A percentile compares a stretch with the other conserved stretches of the same genome.
These are phyloP conservation scores for Leuciscus idus DNA, from an alignment of 2,113 vertebrate species.

Conservation along the genomic window DNA sequence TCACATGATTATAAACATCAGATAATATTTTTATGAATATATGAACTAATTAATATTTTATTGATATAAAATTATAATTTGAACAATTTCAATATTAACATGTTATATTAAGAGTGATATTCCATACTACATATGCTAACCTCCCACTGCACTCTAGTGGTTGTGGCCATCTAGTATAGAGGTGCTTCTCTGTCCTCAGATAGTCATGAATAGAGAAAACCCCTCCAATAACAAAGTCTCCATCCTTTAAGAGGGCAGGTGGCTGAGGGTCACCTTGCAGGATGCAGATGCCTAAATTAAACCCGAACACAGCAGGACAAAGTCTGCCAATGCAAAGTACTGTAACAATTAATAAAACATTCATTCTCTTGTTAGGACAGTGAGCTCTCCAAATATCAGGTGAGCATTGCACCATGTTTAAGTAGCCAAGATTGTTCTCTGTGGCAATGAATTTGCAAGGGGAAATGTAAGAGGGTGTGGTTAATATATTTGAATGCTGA, in stretches of 20 bases:
- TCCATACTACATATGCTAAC: conserved; percentile 53
- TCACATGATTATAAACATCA: neutral
- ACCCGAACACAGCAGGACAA: neutral
- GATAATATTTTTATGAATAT: neutral
- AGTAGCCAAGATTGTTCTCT: neutral
- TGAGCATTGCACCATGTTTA: neutral
- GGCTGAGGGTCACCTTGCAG: conserved; percentile 54
- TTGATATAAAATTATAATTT: no score
- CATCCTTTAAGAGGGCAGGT: conserved; percentile 64
- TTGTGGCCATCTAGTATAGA: conserved; percentile 65
- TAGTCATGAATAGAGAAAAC: conserved; percentile 69
- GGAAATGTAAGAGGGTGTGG: neutral
- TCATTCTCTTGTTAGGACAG: neutral
- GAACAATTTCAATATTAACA: no score
- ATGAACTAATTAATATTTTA: no score
- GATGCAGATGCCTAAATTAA: conserved; percentile 52
- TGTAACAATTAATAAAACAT: neutral
- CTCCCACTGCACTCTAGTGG: conserved; percentile 66
- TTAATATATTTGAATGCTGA: neutral
- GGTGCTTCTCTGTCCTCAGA: conserved; percentile 50
- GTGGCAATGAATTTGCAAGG: neutral
- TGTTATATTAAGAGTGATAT: neutral
- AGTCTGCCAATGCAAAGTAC: conserved; percentile 6
- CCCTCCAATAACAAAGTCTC: conserved; percentile 71
- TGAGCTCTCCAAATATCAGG: neutral